Conservation (phyloP, 1,140 invertebrate species). For the Pseudomyrmex concolor region DNA sequence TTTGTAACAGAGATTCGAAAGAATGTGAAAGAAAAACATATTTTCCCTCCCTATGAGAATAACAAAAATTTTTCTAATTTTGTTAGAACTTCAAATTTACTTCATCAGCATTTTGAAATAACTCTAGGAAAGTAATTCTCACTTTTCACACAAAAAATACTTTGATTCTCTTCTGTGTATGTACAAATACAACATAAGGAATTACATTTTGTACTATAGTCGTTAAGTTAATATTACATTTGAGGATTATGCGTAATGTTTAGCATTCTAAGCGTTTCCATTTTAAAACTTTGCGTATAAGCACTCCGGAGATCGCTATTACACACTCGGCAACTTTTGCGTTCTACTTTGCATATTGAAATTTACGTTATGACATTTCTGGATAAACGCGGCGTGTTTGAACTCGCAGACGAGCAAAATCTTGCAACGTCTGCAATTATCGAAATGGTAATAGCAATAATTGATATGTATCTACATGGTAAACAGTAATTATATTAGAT, state of each 20-base stretch:
- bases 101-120: not conserved
- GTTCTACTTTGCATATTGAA: not conserved
- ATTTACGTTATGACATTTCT: not conserved
- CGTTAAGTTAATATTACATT: not conserved
- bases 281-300: not conserved
- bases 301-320: not conserved
- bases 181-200: not conserved
- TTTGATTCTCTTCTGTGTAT: not conserved
- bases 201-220: not conserved
- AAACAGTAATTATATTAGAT: constrained; percentile 5
- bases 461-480: constrained; percentile 11
- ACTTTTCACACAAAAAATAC: not conserved
- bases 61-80: not conserved
- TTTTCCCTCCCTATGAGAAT: not conserved
- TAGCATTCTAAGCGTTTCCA: not conserved
- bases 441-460: not conserved
- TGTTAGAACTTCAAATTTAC: not conserved
- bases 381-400: too few relatives aligned
- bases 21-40: not conserved
- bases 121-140: not conserved
- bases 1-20: not conserved
- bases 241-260: not conserved
- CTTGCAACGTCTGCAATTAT: too few relatives aligned
- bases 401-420: too few relatives aligned
- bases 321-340: not conserved